Base-by-base conservation (phyloP, 2,113 vertebrate genomes). In the Bagarius yarrelli region DNA sequence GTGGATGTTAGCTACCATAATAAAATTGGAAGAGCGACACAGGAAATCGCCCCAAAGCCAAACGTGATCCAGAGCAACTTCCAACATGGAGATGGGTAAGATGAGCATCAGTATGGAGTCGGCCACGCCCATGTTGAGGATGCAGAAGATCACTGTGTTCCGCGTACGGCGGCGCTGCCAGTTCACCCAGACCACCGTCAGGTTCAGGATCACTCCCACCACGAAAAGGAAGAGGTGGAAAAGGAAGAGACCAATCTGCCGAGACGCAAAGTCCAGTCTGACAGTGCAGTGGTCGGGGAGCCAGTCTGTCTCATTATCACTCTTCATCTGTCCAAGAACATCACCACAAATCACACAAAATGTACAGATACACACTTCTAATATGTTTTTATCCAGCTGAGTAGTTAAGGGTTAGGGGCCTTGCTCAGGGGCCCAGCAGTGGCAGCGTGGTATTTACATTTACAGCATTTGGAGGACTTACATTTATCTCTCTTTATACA, bases 31-130 rank as follows among this genome's bases (percentile, higher is more conserved):
- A 89, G 96, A 94, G 86, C 95, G 95, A 89, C 98, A 99, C 78
- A 96, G 93, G 89, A 97, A 97, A 85, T 91, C 90, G 3, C 97
- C 96, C 96, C 96, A 98, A 76, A 96, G 88, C 97, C 97, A 99
- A 0, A 95, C 96, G 40, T 93, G 93, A 78, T 96, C 91, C 88
- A 97, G 86, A 75, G 92, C 94, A 71, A 93, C 92, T 89, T 98
- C 96, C 86, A 98, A 88, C 95, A 98, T 97, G 93, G 94, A 96
- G 87, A 98, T 88, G 0, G 97, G 97, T 91, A 97, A 87, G 0
- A 93, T 91, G 40, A 93, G 84, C 21, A 97, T 80, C 79, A 97
- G 83, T 30, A 95, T 94, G 13, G 97, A 87, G 93, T 99, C 97
- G 0, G 96, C 96, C 0, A 98, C 60, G 83, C 95, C 95, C 89